These are phyloP conservation scores for Euborellia annulipes DNA, from an alignment of 1,140 invertebrate species.

Conservation along the genomic window DNA sequence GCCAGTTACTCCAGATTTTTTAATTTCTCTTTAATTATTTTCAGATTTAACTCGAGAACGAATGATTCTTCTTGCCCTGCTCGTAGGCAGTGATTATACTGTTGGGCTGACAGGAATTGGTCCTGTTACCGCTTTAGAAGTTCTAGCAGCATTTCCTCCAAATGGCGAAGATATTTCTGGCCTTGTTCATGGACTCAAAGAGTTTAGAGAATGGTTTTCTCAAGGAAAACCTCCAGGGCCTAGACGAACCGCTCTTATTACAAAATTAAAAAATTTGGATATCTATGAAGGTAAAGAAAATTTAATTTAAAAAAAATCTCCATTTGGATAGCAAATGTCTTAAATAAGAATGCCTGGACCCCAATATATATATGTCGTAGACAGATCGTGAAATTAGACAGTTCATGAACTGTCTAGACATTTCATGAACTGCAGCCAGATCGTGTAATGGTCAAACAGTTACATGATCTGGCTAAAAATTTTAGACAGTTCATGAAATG, in stretches of 20 bases:
- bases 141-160: constrained; percentile 72
- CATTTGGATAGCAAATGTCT: too few species aligned
- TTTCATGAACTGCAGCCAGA: too few species aligned
- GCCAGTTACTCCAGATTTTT: too few species aligned
- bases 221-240: constrained; percentile 28
- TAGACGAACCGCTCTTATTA: constrained; percentile 44
- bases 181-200: constrained; percentile 37
- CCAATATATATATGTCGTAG: too few species aligned
- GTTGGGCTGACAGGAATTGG: constrained; percentile 80
- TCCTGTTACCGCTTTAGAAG: constrained; percentile 88
- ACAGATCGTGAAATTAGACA: too few species aligned
- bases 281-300: constrained; percentile 50
- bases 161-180: constrained; percentile 32
- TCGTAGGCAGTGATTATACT: constrained; percentile 98
- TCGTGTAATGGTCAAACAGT: too few species aligned
- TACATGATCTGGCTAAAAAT: too few species aligned
- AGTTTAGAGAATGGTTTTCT: constrained; percentile 62
- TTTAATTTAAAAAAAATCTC: too few species aligned
- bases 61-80: constrained; percentile 75
- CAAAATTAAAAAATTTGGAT: constrained; percentile 61
- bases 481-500: too few species aligned
- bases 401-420: too few species aligned
- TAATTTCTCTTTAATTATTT: too few species aligned
- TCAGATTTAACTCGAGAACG: constrained; percentile 49
- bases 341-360: too few species aligned